phyloP scores from a whole-genome alignment of 2,888 invertebrate genomes.

The Sphinx pinastri region DNA sequence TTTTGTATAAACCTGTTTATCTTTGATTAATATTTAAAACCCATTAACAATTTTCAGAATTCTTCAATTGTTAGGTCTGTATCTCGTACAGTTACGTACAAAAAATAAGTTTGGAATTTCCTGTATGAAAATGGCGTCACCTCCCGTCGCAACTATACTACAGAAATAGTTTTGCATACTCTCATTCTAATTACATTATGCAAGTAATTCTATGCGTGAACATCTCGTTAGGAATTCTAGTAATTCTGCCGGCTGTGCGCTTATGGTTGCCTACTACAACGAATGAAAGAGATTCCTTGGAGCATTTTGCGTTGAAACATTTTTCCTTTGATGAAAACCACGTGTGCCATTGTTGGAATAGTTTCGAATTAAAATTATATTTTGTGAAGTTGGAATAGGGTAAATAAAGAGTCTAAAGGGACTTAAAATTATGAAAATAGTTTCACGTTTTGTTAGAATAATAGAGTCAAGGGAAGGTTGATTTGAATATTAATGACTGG shows the following conservation, averaged over 20 bases:
- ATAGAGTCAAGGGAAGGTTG: too few species aligned
- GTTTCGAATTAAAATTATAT: slow-evolving; percentile 27
- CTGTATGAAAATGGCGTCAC: not conserved
- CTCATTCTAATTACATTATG: slow-evolving; percentile 28
- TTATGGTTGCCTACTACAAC: slow-evolving; percentile 32
- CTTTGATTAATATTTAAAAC: too few species aligned
- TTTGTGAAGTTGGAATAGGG: slow-evolving; percentile 23
- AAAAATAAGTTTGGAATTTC: not conserved
- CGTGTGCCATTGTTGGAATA: slow-evolving; percentile 32
- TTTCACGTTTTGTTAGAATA: not conserved
- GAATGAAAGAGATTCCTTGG: slow-evolving; percentile 38
- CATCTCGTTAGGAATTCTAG: slow-evolving; percentile 38
- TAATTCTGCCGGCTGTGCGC: slow-evolving; percentile 38
- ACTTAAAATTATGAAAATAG: not conserved
- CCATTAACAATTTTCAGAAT: too few species aligned
- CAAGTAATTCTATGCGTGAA: slow-evolving; percentile 41
- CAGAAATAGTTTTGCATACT: not conserved
- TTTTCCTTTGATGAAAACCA: slow-evolving; percentile 39
- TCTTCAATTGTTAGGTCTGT: too few species aligned
- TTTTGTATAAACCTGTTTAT: too few species aligned
- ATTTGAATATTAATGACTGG: too few species aligned
- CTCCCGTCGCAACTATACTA: not conserved
- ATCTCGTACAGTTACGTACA: too few species aligned
- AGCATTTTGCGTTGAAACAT: slow-evolving; percentile 39
- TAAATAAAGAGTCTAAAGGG: not conserved